phyloP scores from a whole-genome alignment of 2,797 vertebrate genomes.

The Corythornis leucogaster region DNA sequence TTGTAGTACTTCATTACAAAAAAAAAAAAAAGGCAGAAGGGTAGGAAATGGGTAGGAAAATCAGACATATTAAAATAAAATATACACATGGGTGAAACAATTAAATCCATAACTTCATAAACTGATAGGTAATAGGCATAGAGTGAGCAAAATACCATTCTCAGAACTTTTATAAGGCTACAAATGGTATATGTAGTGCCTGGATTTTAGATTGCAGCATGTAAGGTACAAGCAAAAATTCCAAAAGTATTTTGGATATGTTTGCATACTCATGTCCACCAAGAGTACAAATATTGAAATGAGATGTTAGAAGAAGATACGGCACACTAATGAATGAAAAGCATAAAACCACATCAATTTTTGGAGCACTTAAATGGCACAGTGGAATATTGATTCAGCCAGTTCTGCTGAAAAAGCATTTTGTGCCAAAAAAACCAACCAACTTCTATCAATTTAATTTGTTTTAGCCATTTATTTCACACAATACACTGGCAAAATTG shows the following conservation, averaged over 20 bases:
- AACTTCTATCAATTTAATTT: not conserved
- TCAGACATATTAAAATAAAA: slow-evolving; percentile 11
- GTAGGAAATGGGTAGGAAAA: not conserved
- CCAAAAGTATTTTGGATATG: not conserved
- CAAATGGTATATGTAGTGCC: not conserved
- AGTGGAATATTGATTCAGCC: not conserved
- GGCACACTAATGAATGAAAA: not conserved
- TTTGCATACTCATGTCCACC: not conserved
- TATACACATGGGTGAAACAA: not conserved
- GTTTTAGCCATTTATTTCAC: not conserved
- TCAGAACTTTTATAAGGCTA: not conserved
- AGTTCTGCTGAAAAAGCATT: not conserved
- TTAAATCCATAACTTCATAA: not conserved
- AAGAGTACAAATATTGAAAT: not conserved
- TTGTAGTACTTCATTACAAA: not conserved
- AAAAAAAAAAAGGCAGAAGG: not conserved
- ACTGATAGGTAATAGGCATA: not conserved
- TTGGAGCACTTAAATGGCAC: not conserved
- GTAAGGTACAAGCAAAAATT: not conserved
- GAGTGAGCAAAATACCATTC: not conserved
- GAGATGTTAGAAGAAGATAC: not conserved
- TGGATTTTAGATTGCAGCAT: not conserved
- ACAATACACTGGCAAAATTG: not conserved
- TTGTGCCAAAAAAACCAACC: not conserved
- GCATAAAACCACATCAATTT: not conserved